Evolutionary conservation across 2,888 invertebrate species (phyloP).

Genomic region (Spialia ferax): DNA sequence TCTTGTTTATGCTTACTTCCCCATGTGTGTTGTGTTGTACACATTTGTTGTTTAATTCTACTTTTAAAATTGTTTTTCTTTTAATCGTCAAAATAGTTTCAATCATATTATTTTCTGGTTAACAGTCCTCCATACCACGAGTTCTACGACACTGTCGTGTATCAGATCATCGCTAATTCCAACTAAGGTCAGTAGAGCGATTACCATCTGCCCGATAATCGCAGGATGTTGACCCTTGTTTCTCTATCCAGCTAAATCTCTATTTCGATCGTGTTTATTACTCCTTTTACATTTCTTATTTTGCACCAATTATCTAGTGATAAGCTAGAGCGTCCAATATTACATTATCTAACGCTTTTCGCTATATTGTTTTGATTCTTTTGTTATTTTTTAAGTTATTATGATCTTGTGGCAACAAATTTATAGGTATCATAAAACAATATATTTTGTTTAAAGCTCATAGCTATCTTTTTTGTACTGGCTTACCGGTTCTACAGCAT

Average conservation of each 20-base stretch:
- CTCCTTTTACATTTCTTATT: constrained; percentile 13
- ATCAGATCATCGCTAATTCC: constrained; percentile 18
- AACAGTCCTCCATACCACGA: not conserved
- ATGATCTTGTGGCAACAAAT: not conserved
- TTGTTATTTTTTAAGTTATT: constrained; percentile 2
- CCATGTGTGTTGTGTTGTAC: not conserved
- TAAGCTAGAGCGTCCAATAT: not conserved
- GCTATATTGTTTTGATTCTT: not conserved
- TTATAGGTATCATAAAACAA: not conserved
- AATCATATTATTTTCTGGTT: not conserved
- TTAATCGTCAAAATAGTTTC: not conserved
- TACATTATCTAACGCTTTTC: constrained; percentile 1
- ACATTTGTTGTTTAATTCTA: not conserved
- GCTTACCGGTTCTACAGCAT: constrained; percentile 21
- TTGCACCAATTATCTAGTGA: constrained; percentile 3
- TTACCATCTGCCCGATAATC: constrained; percentile 28
- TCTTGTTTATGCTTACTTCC: not conserved
- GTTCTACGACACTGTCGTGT: not conserved
- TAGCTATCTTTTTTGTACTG: not conserved
- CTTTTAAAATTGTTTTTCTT: not conserved
- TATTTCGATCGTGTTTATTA: constrained; percentile 2
- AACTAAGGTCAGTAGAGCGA: constrained; percentile 29
- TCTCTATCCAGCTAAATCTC: constrained; percentile 13
- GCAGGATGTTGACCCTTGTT: constrained; percentile 20
- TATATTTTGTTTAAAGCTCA: not conserved